phyloP scores from a whole-genome alignment of 2,797 vertebrate species.

The Halcyon smyrnensis region DNA sequence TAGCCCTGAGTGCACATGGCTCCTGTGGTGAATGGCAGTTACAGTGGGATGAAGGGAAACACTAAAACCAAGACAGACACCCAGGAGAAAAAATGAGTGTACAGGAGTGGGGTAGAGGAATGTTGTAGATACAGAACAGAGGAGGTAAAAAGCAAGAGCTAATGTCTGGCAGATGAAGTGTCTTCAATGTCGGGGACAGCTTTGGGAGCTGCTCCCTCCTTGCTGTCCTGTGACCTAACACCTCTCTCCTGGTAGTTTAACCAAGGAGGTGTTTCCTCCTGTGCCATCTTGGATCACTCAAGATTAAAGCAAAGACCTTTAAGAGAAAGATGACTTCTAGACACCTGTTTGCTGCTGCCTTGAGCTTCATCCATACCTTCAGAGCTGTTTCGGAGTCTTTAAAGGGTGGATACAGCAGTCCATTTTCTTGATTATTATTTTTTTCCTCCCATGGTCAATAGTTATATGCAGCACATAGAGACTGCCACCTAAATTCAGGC shows the following conservation, averaged over 20 bases:
- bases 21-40: neutral
- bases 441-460: neutral
- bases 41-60: neutral
- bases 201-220: neutral
- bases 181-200: fast-evolving
- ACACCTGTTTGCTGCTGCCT: neutral
- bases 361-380: neutral
- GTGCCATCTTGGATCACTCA: neutral
- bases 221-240: neutral
- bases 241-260: neutral
- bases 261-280: neutral
- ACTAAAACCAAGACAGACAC: neutral
- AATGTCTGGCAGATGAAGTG: neutral
- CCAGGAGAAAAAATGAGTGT: neutral
- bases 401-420: neutral
- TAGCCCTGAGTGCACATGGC: neutral
- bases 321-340: neutral
- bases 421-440: neutral
- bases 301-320: neutral
- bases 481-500: neutral
- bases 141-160: neutral
- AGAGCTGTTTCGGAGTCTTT: neutral
- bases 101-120: neutral
- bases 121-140: neutral
- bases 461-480: neutral